phyloP scores from a whole-genome alignment of 2,888 invertebrate species.

The Mesorhabditis sp. region DNA sequence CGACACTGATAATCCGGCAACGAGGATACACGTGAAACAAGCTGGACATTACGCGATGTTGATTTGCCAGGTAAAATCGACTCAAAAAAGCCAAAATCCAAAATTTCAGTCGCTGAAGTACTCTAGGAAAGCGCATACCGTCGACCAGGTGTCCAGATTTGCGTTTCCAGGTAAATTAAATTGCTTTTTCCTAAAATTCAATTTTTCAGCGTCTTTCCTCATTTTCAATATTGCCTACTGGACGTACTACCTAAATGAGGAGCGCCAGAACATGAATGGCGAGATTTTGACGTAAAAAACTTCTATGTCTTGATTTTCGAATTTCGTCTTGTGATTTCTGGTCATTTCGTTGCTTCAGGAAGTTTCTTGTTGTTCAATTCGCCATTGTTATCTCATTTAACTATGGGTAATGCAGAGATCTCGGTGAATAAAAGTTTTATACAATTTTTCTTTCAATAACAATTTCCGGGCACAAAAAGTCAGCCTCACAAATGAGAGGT shows the following conservation, averaged over 20 bases:
- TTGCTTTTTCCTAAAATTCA: too few species aligned
- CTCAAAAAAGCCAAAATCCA: constrained; percentile 15
- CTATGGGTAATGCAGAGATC: too few species aligned
- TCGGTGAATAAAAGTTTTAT: too few species aligned
- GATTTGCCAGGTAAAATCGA: constrained; percentile 12
- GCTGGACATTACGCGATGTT: neutral
- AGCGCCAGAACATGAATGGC: neutral
- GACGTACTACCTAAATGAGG: constrained; percentile 41
- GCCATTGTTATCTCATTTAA: too few species aligned
- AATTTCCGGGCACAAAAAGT: too few species aligned
- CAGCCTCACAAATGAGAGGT: too few species aligned
- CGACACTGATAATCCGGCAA: constrained; percentile 26
- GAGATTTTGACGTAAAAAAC: neutral
- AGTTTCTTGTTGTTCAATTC: too few species aligned
- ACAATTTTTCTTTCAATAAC: too few species aligned
- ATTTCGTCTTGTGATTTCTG: neutral
- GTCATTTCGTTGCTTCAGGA: neutral
- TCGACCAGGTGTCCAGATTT: constrained; percentile 41
- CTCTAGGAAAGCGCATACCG: constrained; percentile 37
- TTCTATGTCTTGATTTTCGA: neutral
- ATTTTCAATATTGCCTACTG: constrained; percentile 49
- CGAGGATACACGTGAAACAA: neutral
- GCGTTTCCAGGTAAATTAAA: constrained; percentile 46
- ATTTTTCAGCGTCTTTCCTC: constrained; percentile 39
- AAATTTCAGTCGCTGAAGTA: constrained; percentile 39